phyloP scores from a whole-genome alignment of 2,797 vertebrate genomes.

The Girardinus metallicus region DNA sequence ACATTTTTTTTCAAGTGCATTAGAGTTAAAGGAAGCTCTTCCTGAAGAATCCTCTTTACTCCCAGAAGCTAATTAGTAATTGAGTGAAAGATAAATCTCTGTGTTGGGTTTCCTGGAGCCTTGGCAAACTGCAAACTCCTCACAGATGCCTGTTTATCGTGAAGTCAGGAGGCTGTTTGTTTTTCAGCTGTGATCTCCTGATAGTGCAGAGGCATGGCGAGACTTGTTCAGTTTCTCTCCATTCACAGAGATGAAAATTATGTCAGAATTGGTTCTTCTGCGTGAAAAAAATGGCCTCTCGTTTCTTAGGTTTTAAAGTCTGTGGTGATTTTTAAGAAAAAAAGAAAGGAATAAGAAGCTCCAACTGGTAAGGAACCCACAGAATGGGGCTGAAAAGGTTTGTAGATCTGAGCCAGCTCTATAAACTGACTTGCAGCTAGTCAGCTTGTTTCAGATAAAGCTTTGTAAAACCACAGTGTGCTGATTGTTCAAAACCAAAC shows the following conservation, averaged over 20 bases:
- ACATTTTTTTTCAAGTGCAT: slow-evolving; percentile 1
- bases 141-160: slow-evolving; percentile 2
- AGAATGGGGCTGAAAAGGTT: background rate
- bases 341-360: background rate
- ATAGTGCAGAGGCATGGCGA: background rate
- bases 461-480: background rate
- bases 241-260: slow-evolving; percentile 1
- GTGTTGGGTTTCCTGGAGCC: slow-evolving; percentile 1
- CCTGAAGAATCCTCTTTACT: slow-evolving; percentile 23
- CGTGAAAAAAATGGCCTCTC: background rate
- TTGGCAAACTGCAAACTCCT: slow-evolving; percentile 7
- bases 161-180: background rate
- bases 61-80: slow-evolving; percentile 51
- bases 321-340: background rate
- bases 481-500: background rate
- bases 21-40: slow-evolving; percentile 28
- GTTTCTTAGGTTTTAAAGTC: background rate
- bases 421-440: background rate
- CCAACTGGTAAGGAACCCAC: background rate
- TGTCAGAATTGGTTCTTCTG: fast-evolving
- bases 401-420: background rate
- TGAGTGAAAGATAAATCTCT: slow-evolving; percentile 30
- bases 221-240: background rate
- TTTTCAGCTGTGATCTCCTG: slow-evolving; percentile 6
- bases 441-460: background rate